Conservation (phyloP, 2,888 invertebrate genomes). For the Pyrgus malvae region DNA sequence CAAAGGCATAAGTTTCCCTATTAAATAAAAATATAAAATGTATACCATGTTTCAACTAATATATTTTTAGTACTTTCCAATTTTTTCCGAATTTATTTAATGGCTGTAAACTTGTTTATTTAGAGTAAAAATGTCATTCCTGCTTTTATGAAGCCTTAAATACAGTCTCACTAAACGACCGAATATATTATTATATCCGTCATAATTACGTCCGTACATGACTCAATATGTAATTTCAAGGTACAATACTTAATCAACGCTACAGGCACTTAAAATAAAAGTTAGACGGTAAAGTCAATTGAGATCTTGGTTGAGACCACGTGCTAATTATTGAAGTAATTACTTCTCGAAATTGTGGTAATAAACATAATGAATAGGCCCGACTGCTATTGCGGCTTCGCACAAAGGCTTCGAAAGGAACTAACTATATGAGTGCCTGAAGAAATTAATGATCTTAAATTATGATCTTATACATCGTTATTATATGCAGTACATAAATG, state of each 20-base stretch:
- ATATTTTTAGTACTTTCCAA: too few species aligned
- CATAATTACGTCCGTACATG: slow-evolving; percentile 10
- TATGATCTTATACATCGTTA: neutral
- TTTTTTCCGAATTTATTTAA: too few species aligned
- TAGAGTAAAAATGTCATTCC: too few species aligned
- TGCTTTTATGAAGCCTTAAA: too few species aligned
- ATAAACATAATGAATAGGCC: slow-evolving; percentile 52
- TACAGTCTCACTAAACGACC: neutral
- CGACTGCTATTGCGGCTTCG: slow-evolving; percentile 4
- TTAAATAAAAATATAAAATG: too few species aligned
- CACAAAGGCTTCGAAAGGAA: slow-evolving; percentile 15
- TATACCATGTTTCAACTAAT: too few species aligned
- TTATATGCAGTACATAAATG: neutral
- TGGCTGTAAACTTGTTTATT: too few species aligned
- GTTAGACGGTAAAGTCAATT: slow-evolving; percentile 35
- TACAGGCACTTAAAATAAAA: slow-evolving; percentile 26
- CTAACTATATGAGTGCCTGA: slow-evolving; percentile 18
- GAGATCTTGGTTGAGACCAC: slow-evolving; percentile 33
- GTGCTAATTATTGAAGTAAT: slow-evolving; percentile 53
- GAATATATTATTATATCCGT: slow-evolving; percentile 7
- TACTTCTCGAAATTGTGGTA: slow-evolving; percentile 62
- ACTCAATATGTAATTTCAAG: slow-evolving; percentile 29
- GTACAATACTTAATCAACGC: slow-evolving; percentile 44
- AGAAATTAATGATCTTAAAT: slow-evolving; percentile 14
- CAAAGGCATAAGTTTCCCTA: too few species aligned